Percentiles rank a stretch among this genome's conserved stretches.
Evolutionary conservation across 2,888 invertebrate species (phyloP).

Genomic region (Tachina fera): DNA sequence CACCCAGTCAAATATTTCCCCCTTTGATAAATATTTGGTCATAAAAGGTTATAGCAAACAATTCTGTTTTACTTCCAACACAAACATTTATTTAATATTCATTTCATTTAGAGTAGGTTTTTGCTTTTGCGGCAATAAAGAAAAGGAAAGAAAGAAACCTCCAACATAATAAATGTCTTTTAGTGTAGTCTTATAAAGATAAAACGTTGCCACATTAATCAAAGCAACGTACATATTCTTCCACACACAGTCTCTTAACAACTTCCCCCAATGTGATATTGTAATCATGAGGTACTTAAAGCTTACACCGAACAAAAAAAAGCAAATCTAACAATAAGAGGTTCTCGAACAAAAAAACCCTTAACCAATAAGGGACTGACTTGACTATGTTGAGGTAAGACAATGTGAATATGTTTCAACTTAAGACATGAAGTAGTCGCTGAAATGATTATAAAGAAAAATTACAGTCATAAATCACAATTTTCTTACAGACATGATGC

Average conservation of each 20-base stretch:
- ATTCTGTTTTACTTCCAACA: neutral
- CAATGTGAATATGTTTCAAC: constrained; percentile 24
- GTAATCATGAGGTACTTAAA: constrained; percentile 18
- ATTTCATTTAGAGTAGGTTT: neutral
- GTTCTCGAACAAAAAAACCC: neutral
- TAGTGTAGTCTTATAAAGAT: constrained; percentile 56
- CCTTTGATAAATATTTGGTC: neutral
- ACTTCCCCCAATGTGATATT: constrained; percentile 5
- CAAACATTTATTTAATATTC: constrained; percentile 33
- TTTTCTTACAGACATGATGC: constrained; percentile 47
- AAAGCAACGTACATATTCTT: constrained; percentile 58
- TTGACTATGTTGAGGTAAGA: constrained; percentile 17
- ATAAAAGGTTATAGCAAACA: neutral
- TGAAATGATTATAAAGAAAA: constrained; percentile 59
- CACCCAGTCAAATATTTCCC: neutral
- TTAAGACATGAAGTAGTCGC: constrained; percentile 48
- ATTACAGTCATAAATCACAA: constrained; percentile 66
- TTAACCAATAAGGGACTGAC: neutral
- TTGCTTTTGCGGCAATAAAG: neutral
- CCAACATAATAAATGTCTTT: constrained; percentile 62
- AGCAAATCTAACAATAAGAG: neutral
- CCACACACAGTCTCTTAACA: neutral
- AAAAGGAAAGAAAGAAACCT: neutral
- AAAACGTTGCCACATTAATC: constrained; percentile 68
- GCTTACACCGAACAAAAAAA: neutral